phyloP scores from a whole-genome alignment of 2,797 vertebrate genomes.

The Simalia tracyae region DNA sequence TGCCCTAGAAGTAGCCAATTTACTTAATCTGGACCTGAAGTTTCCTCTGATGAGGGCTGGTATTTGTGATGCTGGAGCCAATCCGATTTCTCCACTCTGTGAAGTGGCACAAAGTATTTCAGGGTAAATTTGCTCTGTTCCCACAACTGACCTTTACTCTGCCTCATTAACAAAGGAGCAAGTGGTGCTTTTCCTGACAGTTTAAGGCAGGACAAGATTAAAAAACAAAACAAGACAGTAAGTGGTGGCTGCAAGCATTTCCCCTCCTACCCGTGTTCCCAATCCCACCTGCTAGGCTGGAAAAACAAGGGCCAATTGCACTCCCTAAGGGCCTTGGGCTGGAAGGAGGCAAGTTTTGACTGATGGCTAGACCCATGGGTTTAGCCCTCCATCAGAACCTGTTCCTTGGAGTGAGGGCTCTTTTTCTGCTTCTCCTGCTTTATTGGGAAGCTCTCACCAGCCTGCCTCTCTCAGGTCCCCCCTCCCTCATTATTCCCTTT shows the following conservation, averaged over 20 bases:
- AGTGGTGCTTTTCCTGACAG: not conserved
- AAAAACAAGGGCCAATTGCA: not conserved
- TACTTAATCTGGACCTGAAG: not conserved
- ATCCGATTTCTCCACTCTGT: not conserved
- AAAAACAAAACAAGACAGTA: not conserved
- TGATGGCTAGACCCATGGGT: not conserved
- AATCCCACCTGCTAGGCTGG: not conserved
- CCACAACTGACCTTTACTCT: not conserved
- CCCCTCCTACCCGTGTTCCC: not conserved
- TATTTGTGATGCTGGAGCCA: not conserved
- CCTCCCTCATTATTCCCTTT: not conserved
- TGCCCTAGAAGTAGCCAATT: not conserved
- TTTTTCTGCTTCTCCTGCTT: not conserved
- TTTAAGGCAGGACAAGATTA: not conserved
- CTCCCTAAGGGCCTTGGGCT: not conserved
- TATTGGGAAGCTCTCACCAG: not conserved
- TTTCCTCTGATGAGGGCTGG: not conserved
- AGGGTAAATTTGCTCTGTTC: not conserved
- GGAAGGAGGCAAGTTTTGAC: not conserved
- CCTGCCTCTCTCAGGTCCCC: not conserved
- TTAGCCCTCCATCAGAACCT: not conserved
- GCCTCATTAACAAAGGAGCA: not conserved
- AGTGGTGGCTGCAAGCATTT: not conserved
- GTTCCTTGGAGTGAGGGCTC: not conserved
- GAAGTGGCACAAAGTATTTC: not conserved